These are phyloP conservation scores for Halesus radiatus DNA, from an alignment of 1,140 invertebrate species.

Conservation along the genomic window DNA sequence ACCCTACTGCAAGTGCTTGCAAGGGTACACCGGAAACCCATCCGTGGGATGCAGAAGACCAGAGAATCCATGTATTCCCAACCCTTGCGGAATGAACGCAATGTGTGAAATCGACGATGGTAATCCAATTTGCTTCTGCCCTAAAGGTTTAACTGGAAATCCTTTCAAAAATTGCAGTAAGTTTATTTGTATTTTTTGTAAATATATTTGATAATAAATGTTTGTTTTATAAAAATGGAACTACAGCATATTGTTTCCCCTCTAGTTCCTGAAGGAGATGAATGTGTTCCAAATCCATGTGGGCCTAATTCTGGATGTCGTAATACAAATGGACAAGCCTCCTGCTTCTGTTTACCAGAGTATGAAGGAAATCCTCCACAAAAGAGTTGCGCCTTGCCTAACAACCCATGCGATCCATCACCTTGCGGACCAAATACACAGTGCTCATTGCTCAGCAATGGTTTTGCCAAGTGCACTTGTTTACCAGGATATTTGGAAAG, in stretches of 20 bases:
- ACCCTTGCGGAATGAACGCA: slow-evolving; percentile 88
- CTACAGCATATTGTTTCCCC: slow-evolving; percentile 44
- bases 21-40: slow-evolving; percentile 82
- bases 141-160: slow-evolving; percentile 90
- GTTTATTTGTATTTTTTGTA: slow-evolving; percentile 63
- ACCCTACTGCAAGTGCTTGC: slow-evolving; percentile 82
- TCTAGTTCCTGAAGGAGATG: slow-evolving; percentile 88
- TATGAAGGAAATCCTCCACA: slow-evolving; percentile 88
- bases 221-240: background rate
- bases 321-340: slow-evolving; percentile 77
- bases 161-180: slow-evolving; percentile 92
- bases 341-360: slow-evolving; percentile 89
- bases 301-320: slow-evolving; percentile 86
- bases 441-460: slow-evolving; percentile 84
- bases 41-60: slow-evolving; percentile 73
- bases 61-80: slow-evolving; percentile 82
- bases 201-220: background rate
- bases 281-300: slow-evolving; percentile 87
- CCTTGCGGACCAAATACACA: slow-evolving; percentile 92
- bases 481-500: slow-evolving; percentile 86
- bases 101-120: slow-evolving; percentile 88
- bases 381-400: slow-evolving; percentile 75
- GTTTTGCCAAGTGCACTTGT: slow-evolving; percentile 90
- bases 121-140: slow-evolving; percentile 90
- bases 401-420: slow-evolving; percentile 85